These are phyloP conservation scores for Papilio demoleus DNA, from an alignment of 2,888 invertebrate species.

Conservation along the genomic window DNA sequence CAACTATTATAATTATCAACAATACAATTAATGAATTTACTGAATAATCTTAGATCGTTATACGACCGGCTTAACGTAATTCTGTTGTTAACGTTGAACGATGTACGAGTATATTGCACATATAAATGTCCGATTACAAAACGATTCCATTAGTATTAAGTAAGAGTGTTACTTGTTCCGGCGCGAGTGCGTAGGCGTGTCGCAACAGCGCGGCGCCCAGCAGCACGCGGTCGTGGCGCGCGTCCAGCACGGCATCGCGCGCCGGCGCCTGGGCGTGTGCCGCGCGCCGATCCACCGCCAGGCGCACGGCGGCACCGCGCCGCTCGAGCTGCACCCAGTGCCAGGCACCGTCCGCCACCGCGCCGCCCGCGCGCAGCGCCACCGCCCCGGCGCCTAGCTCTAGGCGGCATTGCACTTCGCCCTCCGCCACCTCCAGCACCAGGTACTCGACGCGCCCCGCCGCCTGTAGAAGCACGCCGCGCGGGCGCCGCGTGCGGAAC, in stretches of 20 bases:
- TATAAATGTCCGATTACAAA: too few species aligned
- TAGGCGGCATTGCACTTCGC: slow-evolving; percentile 94
- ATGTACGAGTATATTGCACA: too few species aligned
- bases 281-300: slow-evolving; percentile 91
- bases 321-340: slow-evolving; percentile 92
- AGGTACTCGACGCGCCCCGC: slow-evolving; percentile 95
- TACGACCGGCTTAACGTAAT: too few species aligned
- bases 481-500: slow-evolving; percentile 90
- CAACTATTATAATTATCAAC: too few species aligned
- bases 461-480: slow-evolving; percentile 93
- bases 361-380: slow-evolving; percentile 86
- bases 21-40: too few species aligned
- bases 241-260: slow-evolving; percentile 92
- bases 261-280: slow-evolving; percentile 87
- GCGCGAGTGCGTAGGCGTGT: slow-evolving; percentile 87
- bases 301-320: slow-evolving; percentile 90
- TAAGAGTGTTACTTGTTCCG: slow-evolving; percentile 63
- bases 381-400: slow-evolving; percentile 97
- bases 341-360: slow-evolving; percentile 83
- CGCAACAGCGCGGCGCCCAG: slow-evolving; percentile 92
- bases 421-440: slow-evolving; percentile 92
- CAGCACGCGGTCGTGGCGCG: slow-evolving; percentile 92
- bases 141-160: not conserved
- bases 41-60: too few species aligned
- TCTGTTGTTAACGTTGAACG: too few species aligned